phyloP scores from a whole-genome alignment of 53 echinoderm and acorn worm species.

The Paelopatides confundens region DNA sequence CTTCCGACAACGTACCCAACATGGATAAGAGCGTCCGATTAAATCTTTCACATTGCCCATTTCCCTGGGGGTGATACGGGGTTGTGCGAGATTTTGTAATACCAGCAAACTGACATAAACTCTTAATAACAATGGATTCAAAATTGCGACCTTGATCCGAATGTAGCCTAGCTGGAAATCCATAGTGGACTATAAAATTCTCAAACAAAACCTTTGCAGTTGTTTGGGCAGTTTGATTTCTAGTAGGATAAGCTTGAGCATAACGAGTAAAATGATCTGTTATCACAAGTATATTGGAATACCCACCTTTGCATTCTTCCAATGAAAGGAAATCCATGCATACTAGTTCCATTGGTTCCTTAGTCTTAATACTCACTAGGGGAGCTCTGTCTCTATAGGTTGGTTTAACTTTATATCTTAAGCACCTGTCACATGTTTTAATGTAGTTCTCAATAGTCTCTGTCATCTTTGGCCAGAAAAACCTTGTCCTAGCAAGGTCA shows the following conservation, averaged over 20 bases:
- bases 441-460: slow-evolving; percentile 43
- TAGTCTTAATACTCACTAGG: slow-evolving; percentile 21
- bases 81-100: slow-evolving; percentile 30
- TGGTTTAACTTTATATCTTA: neutral
- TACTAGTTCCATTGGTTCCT: slow-evolving; percentile 43
- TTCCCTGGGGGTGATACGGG: slow-evolving; percentile 50
- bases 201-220: slow-evolving; percentile 66
- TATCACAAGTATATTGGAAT: slow-evolving; percentile 55
- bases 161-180: slow-evolving; percentile 68
- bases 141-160: slow-evolving; percentile 74
- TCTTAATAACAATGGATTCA: slow-evolving; percentile 50
- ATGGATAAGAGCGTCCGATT: slow-evolving; percentile 26
- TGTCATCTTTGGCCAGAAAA: slow-evolving; percentile 71
- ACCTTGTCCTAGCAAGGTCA: slow-evolving; percentile 32
- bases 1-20: neutral
- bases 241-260: slow-evolving; percentile 57
- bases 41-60: slow-evolving; percentile 45
- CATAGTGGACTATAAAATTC: slow-evolving; percentile 70
- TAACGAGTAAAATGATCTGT: slow-evolving; percentile 78
- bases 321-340: slow-evolving; percentile 56
- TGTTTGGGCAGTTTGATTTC: slow-evolving; percentile 68
- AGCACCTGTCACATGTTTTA: slow-evolving; percentile 55
- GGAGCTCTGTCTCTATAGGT: slow-evolving; percentile 5
- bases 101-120: slow-evolving; percentile 32
- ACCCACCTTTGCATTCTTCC: slow-evolving; percentile 50